These are phyloP conservation scores for Pycnomerus fuliginosus DNA, from an alignment of 2,888 invertebrate genomes.

Conservation along the genomic window DNA sequence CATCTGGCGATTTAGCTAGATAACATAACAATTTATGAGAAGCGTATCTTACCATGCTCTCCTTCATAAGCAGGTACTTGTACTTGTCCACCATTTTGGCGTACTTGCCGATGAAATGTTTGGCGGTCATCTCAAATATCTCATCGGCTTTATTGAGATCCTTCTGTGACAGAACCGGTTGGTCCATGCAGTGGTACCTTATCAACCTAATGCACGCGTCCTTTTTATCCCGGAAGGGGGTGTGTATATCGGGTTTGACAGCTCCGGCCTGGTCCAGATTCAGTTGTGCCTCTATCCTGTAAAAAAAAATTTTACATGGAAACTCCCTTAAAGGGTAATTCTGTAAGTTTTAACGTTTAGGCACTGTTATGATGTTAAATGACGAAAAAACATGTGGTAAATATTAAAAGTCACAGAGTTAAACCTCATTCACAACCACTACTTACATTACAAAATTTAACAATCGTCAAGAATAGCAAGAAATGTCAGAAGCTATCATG, in stretches of 20 bases:
- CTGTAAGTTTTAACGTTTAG: no score
- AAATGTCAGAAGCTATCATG: no score
- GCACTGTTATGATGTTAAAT: no score
- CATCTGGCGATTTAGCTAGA: no score
- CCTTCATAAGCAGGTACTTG: slow-evolving; percentile 69
- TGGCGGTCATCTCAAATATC: slow-evolving; percentile 67
- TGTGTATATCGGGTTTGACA: slow-evolving; percentile 69
- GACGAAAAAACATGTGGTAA: no score
- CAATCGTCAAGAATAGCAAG: no score
- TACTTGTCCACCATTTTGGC: slow-evolving; percentile 72
- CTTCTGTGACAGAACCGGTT: slow-evolving; percentile 62
- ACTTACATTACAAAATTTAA: no score
- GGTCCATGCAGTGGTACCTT: slow-evolving; percentile 75
- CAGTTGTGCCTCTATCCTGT: slow-evolving; percentile 72
- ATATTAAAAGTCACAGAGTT: no score
- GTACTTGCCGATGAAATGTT: slow-evolving; percentile 69
- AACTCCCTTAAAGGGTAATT: no score
- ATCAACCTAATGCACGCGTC: slow-evolving; percentile 76
- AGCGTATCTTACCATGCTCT: slow-evolving; percentile 74
- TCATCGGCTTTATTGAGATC: slow-evolving; percentile 69
- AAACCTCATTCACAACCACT: no score
- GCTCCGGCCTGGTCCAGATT: slow-evolving; percentile 75
- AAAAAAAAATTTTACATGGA: no score
- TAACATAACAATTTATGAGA: no score
- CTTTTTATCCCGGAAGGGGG: slow-evolving; percentile 68